A percentile compares a stretch with the other conserved stretches of the same genome.
phyloP scores from a whole-genome alignment of 2,113 vertebrate genomes.

The Podocnemis expansa region DNA sequence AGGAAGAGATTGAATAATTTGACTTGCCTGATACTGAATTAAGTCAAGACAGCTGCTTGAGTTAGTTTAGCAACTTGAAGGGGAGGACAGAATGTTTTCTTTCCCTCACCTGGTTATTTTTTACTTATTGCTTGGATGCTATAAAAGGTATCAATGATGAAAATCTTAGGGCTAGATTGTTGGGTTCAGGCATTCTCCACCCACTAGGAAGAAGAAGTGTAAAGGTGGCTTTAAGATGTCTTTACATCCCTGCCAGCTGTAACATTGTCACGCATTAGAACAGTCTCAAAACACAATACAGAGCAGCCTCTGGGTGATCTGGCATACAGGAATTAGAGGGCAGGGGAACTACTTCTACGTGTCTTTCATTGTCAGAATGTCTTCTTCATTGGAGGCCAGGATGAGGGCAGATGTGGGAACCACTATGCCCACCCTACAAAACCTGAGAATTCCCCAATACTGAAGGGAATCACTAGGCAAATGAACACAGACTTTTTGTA shows the following conservation, averaged over 20 bases:
- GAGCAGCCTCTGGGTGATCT: not conserved
- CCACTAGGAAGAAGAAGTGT: not conserved
- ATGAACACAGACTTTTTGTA: not conserved
- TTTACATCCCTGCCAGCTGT: not conserved
- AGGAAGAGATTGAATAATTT: not conserved
- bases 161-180: not conserved
- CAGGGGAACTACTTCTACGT: not conserved
- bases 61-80: not conserved
- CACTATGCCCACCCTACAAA: not conserved
- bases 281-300: not conserved
- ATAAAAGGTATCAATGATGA: not conserved
- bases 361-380: not conserved
- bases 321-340: rapidly evolving
- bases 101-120: not conserved
- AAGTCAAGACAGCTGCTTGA: not conserved
- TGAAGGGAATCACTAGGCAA: not conserved
- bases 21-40: not conserved
- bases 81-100: not conserved
- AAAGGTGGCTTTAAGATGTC: not conserved
- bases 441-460: not conserved
- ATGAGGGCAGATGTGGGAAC: not conserved
- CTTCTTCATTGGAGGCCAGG: not conserved
- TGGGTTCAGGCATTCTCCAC: not conserved
- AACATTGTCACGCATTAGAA: not conserved
- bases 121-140: not conserved